Conservation (phyloP, 1,140 invertebrate species). For the Diuraphis noxia region DNA sequence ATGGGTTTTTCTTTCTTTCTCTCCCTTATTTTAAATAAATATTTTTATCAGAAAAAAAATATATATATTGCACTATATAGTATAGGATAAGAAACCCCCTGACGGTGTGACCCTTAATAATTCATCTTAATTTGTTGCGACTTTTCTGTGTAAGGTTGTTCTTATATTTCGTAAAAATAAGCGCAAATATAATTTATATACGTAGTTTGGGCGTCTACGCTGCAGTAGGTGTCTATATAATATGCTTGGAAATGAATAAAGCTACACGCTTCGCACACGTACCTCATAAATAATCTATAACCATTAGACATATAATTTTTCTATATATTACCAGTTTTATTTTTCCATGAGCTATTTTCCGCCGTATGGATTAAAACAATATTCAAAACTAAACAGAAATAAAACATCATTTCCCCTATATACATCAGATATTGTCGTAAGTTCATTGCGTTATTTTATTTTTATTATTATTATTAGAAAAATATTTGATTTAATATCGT, state of each 20-base stretch:
- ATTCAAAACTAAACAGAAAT: neutral
- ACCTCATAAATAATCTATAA: neutral
- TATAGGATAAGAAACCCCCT: neutral
- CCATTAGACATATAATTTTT: neutral
- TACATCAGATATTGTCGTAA: no score
- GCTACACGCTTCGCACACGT: neutral
- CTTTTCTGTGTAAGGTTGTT: neutral
- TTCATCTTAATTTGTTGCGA: neutral
- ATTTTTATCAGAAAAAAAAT: neutral
- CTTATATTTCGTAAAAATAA: neutral
- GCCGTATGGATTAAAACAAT: neutral
- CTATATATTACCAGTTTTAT: neutral
- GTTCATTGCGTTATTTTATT: neutral
- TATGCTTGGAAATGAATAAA: neutral
- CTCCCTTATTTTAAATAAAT: neutral
- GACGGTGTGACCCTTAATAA: neutral
- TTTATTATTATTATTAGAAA: neutral
- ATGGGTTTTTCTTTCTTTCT: neutral
- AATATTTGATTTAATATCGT: neutral
- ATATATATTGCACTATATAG: neutral
- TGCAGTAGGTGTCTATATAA: neutral
- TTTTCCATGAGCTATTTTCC: neutral
- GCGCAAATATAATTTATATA: neutral
- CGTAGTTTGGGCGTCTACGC: neutral
- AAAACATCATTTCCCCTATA: neutral